phyloP scores from a whole-genome alignment of 2,797 vertebrate species.

The Capromys pilorides region DNA sequence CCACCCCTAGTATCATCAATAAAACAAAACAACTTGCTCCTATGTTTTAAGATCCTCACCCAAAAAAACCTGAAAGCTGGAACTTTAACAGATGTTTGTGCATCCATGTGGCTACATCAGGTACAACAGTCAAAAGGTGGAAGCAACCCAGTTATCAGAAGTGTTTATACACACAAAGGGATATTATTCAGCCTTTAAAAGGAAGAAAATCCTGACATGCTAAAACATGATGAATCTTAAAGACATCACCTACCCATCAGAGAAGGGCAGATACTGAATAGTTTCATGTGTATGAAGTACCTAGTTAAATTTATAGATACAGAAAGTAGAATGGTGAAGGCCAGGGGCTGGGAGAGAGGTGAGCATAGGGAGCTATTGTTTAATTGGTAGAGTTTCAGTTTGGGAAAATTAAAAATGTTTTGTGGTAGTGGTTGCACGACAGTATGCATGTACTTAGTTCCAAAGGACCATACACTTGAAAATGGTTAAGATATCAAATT shows the following conservation, averaged over 20 bases:
- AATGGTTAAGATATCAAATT: slow-evolving; percentile 25
- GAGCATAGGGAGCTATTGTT: not conserved
- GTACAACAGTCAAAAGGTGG: not conserved
- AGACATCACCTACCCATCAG: not conserved
- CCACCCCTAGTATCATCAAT: not conserved
- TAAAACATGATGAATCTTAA: not conserved
- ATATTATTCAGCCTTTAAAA: not conserved
- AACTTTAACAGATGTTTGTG: not conserved
- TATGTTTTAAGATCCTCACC: not conserved
- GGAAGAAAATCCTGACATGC: not conserved
- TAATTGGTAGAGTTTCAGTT: not conserved
- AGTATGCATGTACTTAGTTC: not conserved
- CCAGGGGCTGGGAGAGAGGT: not conserved
- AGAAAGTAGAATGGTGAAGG: not conserved
- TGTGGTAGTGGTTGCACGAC: not conserved
- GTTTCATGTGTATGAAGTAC: not conserved
- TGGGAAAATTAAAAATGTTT: not conserved
- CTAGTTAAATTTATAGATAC: not conserved
- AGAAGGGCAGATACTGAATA: not conserved
- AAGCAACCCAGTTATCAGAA: not conserved
- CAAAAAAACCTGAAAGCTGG: not conserved
- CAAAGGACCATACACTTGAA: not conserved
- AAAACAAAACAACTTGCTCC: not conserved
- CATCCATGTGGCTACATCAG: not conserved
- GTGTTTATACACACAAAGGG: not conserved